Evolutionary conservation across 1,140 invertebrate genomes (phyloP).

Genomic region (Ericerus pela): DNA sequence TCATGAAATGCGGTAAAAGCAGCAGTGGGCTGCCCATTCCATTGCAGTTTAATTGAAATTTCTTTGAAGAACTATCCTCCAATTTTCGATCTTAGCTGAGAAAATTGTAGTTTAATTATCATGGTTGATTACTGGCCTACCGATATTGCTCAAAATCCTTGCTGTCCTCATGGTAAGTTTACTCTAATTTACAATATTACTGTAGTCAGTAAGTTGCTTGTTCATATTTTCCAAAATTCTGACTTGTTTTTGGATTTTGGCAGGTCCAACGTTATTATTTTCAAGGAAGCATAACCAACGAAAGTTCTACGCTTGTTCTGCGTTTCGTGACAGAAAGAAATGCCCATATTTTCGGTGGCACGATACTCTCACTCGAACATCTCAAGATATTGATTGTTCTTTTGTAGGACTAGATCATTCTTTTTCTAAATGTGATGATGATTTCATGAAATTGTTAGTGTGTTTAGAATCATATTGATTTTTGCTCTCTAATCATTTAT

Average conservation of each 20-base stretch:
- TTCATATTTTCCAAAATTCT: not conserved
- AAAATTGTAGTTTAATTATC: not conserved
- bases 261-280: conserved; percentile 17
- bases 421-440: conserved; percentile 1
- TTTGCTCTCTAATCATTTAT: not conserved
- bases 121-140: not conserved
- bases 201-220: not conserved
- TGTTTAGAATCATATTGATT: too few species aligned
- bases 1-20: too few species aligned
- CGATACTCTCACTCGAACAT: conserved; percentile 25
- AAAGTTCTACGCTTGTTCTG: conserved; percentile 60
- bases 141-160: not conserved
- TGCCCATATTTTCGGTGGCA: conserved; percentile 50
- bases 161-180: not conserved
- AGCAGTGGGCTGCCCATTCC: too few species aligned
- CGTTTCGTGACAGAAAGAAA: conserved; percentile 54
- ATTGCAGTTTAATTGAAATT: too few species aligned
- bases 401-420: conserved; percentile 16
- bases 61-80: too few species aligned
- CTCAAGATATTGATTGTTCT: conserved; percentile 11
- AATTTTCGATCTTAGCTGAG: too few species aligned
- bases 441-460: not conserved
- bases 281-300: conserved; percentile 7
- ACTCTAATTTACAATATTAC: not conserved
- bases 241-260: not conserved